A percentile compares a stretch with the other conserved stretches of the same genome.
phyloP scores from a whole-genome alignment of 2,113 vertebrate species.

The Paramisgurnus dabryanus region DNA sequence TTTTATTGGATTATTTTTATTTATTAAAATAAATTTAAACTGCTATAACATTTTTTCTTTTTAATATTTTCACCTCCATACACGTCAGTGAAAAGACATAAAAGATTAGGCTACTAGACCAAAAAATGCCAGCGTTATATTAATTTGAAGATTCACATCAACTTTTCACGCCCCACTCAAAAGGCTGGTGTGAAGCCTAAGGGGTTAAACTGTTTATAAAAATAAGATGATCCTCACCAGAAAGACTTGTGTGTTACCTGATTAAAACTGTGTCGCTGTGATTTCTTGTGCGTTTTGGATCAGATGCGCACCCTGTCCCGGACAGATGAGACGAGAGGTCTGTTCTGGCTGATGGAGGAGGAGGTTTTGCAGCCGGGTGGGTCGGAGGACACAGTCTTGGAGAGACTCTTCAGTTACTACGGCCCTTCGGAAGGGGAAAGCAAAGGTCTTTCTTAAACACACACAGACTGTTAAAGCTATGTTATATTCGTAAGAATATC shows the following conservation, averaged over 20 bases:
- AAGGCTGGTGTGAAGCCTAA: no score
- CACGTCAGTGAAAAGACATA: no score
- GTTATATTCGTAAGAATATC: no score
- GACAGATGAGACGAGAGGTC: slow-evolving; percentile 87
- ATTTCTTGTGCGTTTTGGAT: slow-evolving; percentile 29
- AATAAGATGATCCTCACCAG: no score
- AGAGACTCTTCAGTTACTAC: slow-evolving; percentile 90
- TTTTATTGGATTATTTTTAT: no score
- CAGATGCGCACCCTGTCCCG: slow-evolving; percentile 84
- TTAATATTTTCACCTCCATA: no score
- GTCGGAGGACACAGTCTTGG: slow-evolving; percentile 84
- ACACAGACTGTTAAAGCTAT: background rate
- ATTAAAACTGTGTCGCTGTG: background rate
- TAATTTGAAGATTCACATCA: no score
- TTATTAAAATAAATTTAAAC: no score
- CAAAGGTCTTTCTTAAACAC: slow-evolving; percentile 73
- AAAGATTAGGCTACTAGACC: no score
- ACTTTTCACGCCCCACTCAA: no score
- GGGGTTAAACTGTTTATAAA: background rate
- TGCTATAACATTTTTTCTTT: no score
- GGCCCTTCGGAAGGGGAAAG: slow-evolving; percentile 87
- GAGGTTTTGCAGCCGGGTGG: slow-evolving; percentile 85
- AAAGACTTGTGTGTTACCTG: background rate
- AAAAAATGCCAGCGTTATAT: no score
- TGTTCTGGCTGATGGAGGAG: slow-evolving; percentile 96